These are phyloP conservation scores for Agrotis exclamationis DNA, from an alignment of 2,888 invertebrate genomes.

Conservation along the genomic window DNA sequence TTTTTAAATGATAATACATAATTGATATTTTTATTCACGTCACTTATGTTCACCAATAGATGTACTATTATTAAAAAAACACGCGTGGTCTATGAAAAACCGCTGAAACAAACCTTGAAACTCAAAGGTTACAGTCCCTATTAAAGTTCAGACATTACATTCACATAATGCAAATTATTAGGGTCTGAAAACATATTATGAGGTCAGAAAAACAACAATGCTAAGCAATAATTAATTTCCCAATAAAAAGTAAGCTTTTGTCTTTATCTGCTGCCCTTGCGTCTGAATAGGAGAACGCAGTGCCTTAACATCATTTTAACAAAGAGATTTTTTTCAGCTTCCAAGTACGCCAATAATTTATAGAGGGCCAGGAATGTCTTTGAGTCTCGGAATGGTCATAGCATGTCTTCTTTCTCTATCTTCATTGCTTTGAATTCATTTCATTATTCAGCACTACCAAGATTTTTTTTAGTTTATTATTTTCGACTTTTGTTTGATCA, in stretches of 20 bases:
- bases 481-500: slow-evolving; percentile 1
- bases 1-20: neutral
- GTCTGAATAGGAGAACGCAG: too few relatives aligned
- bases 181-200: neutral
- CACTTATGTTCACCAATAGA: too few relatives aligned
- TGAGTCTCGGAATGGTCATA: neutral
- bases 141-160: neutral
- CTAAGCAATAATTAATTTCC: neutral
- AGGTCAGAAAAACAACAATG: neutral
- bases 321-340: neutral
- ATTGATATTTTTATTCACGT: neutral
- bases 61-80: neutral
- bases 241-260: neutral
- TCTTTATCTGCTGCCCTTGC: neutral
- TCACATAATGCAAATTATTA: neutral
- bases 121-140: neutral
- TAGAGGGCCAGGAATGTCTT: neutral
- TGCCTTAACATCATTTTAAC: too few relatives aligned
- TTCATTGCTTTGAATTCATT: slow-evolving; percentile 22
- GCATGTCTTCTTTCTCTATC: neutral
- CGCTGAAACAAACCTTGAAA: neutral
- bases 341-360: neutral
- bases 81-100: neutral
- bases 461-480: slow-evolving; percentile 3
- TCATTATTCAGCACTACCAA: neutral